Evolutionary conservation across 2,888 invertebrate genomes (phyloP), one percentile per base, ranked within the genome.

Genomic region (Eremobia ochroleuca): DNA sequence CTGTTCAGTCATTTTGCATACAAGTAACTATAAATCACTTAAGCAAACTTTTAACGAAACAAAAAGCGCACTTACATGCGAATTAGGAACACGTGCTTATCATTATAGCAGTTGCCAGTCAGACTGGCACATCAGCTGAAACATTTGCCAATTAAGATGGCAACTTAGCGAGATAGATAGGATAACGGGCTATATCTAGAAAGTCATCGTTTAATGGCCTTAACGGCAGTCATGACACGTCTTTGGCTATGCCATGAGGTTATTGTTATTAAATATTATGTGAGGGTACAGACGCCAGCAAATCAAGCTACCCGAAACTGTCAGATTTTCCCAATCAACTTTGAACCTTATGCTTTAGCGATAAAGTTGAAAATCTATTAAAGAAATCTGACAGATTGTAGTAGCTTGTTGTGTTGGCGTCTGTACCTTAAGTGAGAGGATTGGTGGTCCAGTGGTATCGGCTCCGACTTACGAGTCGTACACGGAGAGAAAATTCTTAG

Each of bases 151-250:
- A 93, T 93, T 93, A 93, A 90, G 83, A 85, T 69, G 55, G 82
- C 78, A 65, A 76, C 82, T 78, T 64, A 58, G 74, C 76, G 67
- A 87, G 92, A 91, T 92, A 87, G 88, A 86, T 89, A 91, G 92
- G 93, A 92, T 93, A 92, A 88, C 90, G 84, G 86, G 78, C 85
- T 70, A 79, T 92, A 92, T 93, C 92, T 92, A 93, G 93, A 94
- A 93, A 93, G 92, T 89, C 89, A 92, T 92, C 93, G 78, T 81
- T 87, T 92, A 92, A 92, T 92, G 87, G 90, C 86, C 81, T 80
- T 91, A 89, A 88, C 87, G 89, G 88, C 82, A 83, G 73, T 86
- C 73, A 68, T 72, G 80, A 76, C 82, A 85, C 83, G 74, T 79
- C 82, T 85, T 87, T 83, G 79, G 85, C 76, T 82, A 81, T 87